These are phyloP conservation scores for Pseudomyrmex flavicornis DNA, from an alignment of 1,140 invertebrate genomes.

Conservation along the genomic window DNA sequence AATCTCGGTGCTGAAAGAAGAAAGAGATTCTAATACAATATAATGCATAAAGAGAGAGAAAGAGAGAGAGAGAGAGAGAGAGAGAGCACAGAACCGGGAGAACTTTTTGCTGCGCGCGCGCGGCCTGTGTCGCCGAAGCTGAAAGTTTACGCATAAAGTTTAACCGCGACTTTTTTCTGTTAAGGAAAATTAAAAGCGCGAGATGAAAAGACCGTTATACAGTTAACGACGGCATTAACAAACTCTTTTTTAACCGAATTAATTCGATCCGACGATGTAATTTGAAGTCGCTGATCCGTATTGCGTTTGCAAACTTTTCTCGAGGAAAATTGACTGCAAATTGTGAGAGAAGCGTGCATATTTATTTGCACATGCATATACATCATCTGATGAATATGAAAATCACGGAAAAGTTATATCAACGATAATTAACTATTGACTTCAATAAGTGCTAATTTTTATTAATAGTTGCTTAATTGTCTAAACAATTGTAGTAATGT, in stretches of 20 bases:
- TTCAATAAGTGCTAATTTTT: neutral
- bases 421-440: no score
- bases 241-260: slow-evolving; percentile 38
- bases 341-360: neutral
- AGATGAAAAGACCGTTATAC: neutral
- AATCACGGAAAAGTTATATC: neutral
- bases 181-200: slow-evolving; percentile 28
- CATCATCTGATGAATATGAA: no score
- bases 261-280: slow-evolving; percentile 42
- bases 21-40: slow-evolving; percentile 13
- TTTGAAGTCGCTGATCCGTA: neutral
- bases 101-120: slow-evolving; percentile 17
- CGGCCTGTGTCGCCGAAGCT: neutral
- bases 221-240: slow-evolving; percentile 28
- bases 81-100: neutral
- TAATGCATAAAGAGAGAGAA: no score
- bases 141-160: slow-evolving; percentile 49
- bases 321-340: neutral
- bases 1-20: slow-evolving; percentile 10
- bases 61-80: no score
- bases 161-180: slow-evolving; percentile 5
- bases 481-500: neutral
- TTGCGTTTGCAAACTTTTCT: neutral
- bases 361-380: neutral
- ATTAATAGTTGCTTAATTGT: slow-evolving; percentile 33